phyloP scores from a whole-genome alignment of 2,797 vertebrate species.

The Danio choprae region DNA sequence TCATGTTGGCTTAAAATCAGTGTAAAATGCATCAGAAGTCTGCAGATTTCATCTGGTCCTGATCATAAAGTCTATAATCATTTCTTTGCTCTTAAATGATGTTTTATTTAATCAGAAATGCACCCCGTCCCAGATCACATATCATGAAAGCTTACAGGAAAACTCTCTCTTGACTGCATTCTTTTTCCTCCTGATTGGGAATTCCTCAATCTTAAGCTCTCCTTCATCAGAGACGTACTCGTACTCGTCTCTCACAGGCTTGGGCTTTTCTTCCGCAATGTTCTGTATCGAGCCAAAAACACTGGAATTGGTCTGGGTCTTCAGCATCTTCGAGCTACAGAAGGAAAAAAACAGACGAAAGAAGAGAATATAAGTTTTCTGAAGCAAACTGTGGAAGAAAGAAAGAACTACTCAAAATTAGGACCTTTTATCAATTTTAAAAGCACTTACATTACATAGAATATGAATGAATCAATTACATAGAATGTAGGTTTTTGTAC shows the following conservation, averaged over 20 bases:
- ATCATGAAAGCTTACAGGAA: constrained; percentile 85
- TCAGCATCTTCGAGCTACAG: constrained; percentile 89
- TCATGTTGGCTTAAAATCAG: background rate
- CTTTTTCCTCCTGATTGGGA: constrained; percentile 98
- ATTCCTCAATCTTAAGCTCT: constrained; percentile 98
- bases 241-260: constrained; percentile 94
- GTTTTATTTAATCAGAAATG: constrained; percentile 44
- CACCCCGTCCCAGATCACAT: constrained; percentile 26
- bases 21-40: background rate
- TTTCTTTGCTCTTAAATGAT: constrained; percentile 26
- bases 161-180: constrained; percentile 91
- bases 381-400: background rate
- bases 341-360: constrained; percentile 19
- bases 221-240: constrained; percentile 98
- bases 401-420: background rate
- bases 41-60: constrained; percentile 18
- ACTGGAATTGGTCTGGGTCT: constrained; percentile 88
- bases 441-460: too few relatives aligned
- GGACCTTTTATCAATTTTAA: background rate
- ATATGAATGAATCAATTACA: too few relatives aligned
- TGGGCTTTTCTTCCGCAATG: constrained; percentile 95
- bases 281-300: constrained; percentile 96
- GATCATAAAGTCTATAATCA: constrained; percentile 25
- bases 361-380: constrained; percentile 28
- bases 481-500: too few relatives aligned